Percentiles rank a stretch among this genome's conserved stretches.
These are phyloP conservation scores for Drosophila merina DNA, from an alignment of 2,888 invertebrate genomes.

Conservation along the genomic window DNA sequence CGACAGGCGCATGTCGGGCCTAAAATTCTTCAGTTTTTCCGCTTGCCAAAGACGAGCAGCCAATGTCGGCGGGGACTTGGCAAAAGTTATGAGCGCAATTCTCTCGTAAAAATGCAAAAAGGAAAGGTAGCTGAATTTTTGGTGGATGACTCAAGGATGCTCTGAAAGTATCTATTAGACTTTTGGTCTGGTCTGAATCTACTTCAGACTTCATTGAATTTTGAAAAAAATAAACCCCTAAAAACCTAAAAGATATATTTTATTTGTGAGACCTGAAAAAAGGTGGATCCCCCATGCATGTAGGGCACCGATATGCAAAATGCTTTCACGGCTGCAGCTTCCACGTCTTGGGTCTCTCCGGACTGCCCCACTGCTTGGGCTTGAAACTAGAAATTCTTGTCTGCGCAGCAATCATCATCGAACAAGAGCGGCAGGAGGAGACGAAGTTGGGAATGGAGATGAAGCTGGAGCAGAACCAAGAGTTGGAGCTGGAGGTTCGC, in stretches of 20 bases:
- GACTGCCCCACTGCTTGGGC: slow-evolving; percentile 65
- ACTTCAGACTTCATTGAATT: no score
- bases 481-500: slow-evolving; percentile 45
- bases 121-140: slow-evolving; percentile 5
- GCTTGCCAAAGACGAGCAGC: slow-evolving; percentile 63
- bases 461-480: background rate
- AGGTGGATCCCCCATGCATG: background rate
- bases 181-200: no score
- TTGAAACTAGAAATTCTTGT: slow-evolving; percentile 76
- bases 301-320: slow-evolving; percentile 65
- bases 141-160: slow-evolving; percentile 8
- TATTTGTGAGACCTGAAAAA: background rate
- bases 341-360: slow-evolving; percentile 24
- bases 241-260: no score
- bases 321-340: slow-evolving; percentile 64
- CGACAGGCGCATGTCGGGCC: slow-evolving; percentile 71
- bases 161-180: slow-evolving; percentile 1
- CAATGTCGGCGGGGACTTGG: slow-evolving; percentile 51
- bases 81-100: slow-evolving; percentile 79
- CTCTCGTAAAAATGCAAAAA: slow-evolving; percentile 77
- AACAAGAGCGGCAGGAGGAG: slow-evolving; percentile 34
- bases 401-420: slow-evolving; percentile 70
- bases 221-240: no score
- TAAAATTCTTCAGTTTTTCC: slow-evolving; percentile 69
- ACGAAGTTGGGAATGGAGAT: slow-evolving; percentile 14